Evolutionary conservation across 2,888 invertebrate species (phyloP).

Genomic region (Leptura quadrifasciata): DNA sequence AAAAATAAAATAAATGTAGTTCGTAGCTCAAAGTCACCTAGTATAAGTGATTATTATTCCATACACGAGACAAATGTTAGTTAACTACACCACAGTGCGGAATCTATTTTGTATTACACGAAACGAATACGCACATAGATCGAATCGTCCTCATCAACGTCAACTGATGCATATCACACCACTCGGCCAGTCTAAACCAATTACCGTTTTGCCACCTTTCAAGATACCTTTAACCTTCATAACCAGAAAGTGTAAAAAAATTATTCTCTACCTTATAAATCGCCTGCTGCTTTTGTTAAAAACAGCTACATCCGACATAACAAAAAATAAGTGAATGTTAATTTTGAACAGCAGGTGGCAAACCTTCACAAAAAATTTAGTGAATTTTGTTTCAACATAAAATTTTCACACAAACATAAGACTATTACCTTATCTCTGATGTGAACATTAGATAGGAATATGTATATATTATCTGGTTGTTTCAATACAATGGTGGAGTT

Average conservation of each 20-base stretch:
- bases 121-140: no score
- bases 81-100: no score
- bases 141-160: no score
- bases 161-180: no score
- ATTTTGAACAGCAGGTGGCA: not conserved
- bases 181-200: not conserved
- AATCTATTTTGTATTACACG: no score
- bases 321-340: not conserved
- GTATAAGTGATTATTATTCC: no score
- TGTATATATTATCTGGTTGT: no score
- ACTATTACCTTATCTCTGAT: not conserved
- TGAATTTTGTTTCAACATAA: not conserved
- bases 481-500: no score
- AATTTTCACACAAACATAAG: not conserved
- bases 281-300: not conserved
- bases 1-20: no score
- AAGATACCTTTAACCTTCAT: conserved; percentile 19
- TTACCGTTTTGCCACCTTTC: conserved; percentile 10
- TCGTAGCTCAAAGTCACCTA: no score
- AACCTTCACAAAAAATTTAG: not conserved
- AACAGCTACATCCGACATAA: not conserved
- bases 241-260: not conserved
- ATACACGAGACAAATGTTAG: no score
- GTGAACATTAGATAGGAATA: not conserved
- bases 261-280: not conserved